Conservation (phyloP, 2,797 vertebrate species). For the Sebastes reedi region DNA sequence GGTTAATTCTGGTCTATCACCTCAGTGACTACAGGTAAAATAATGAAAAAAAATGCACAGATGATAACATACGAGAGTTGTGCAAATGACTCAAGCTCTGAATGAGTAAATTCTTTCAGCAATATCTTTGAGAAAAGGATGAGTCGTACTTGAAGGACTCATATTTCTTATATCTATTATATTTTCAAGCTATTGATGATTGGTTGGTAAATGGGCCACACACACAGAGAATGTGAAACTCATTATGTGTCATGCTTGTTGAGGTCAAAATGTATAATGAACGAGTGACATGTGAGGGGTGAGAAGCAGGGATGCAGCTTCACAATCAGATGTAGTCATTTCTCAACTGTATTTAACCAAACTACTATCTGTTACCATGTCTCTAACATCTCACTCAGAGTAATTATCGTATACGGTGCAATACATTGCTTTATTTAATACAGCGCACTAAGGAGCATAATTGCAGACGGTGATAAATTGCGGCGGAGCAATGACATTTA, state of each 20-base stretch:
- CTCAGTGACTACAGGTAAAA: conserved; percentile 10
- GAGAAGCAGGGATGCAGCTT: background rate
- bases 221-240: background rate
- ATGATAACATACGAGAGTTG: conserved; percentile 1
- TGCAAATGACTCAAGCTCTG: conserved; percentile 1
- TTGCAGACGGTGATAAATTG: conserved; percentile 77
- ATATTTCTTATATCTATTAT: conserved; percentile 1
- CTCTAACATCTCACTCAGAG: conserved; percentile 26
- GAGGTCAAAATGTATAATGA: conserved; percentile 5
- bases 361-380: conserved; percentile 18
- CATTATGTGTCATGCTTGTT: background rate
- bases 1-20: conserved; percentile 24
- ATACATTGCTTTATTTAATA: conserved; percentile 58
- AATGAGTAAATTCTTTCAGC: background rate
- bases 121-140: background rate
- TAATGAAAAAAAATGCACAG: background rate
- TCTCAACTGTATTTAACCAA: conserved; percentile 44
- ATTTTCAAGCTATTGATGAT: conserved; percentile 11
- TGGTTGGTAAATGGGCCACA: conserved; percentile 4
- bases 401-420: conserved; percentile 45
- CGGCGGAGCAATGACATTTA: conserved; percentile 76
- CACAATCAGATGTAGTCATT: background rate
- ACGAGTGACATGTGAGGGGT: conserved; percentile 1
- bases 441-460: conserved; percentile 68
- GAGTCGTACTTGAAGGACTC: conserved; percentile 13